Evolutionary conservation across 2,888 invertebrate genomes (phyloP).

Genomic region (Spodoptera picta): DNA sequence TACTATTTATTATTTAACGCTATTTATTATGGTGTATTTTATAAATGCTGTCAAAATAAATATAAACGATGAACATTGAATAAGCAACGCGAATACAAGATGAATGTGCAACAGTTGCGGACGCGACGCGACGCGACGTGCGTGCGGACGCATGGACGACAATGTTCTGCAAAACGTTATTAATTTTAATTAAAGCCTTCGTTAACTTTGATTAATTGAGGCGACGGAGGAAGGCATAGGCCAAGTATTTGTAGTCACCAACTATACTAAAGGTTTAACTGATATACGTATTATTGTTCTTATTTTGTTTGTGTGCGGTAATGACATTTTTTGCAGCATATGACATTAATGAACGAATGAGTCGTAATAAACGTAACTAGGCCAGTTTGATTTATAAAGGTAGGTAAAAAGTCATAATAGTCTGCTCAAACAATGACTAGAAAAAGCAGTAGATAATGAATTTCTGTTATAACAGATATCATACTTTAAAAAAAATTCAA

Average conservation of each 20-base stretch:
- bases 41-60: conserved; percentile 4
- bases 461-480: too few species aligned
- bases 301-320: conserved; percentile 3
- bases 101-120: conserved; percentile 45
- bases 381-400: too few species aligned
- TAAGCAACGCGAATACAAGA: conserved; percentile 45
- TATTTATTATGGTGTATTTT: too few species aligned
- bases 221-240: conserved; percentile 40
- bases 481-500: too few species aligned
- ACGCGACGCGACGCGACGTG: conserved; percentile 41
- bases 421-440: too few species aligned
- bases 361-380: too few species aligned
- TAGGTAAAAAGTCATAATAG: too few species aligned
- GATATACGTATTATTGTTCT: conserved; percentile 5
- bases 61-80: conserved; percentile 29
- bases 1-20: too few species aligned
- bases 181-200: conserved; percentile 71
- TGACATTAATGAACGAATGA: too few species aligned
- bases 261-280: conserved; percentile 7
- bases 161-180: conserved; percentile 59
- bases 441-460: too few species aligned
- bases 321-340: neutral
- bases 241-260: conserved; percentile 10
- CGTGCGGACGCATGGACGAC: conserved; percentile 43
- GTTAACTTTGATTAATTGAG: conserved; percentile 70